Evolutionary conservation across 2,888 invertebrate genomes (phyloP).

Genomic region (Spodoptera picta): DNA sequence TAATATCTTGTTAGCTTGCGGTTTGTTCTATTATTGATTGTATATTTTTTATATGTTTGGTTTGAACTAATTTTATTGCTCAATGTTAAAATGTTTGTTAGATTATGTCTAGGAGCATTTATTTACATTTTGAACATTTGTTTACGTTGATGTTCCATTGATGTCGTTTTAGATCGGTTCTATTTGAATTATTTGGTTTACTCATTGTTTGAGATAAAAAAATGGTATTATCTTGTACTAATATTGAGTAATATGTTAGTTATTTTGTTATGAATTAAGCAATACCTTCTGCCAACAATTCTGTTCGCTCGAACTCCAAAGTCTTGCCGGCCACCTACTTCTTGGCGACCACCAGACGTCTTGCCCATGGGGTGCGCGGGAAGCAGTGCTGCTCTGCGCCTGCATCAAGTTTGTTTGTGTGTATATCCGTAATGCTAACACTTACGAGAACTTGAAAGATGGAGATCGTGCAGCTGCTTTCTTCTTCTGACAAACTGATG

Average conservation of each 20-base stretch:
- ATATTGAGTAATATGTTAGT: background rate
- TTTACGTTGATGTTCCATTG: slow-evolving; percentile 38
- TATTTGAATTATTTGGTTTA: slow-evolving; percentile 39
- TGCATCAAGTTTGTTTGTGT: slow-evolving; percentile 7
- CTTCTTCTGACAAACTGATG: no score
- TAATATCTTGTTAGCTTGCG: slow-evolving; percentile 53
- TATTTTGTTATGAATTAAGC: background rate
- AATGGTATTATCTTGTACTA: slow-evolving; percentile 1
- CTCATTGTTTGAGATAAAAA: slow-evolving; percentile 15
- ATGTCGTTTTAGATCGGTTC: slow-evolving; percentile 32
- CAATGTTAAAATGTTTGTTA: slow-evolving; percentile 51
- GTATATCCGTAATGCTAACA: slow-evolving; percentile 26
- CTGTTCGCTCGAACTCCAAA: slow-evolving; percentile 78
- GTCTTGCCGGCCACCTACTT: slow-evolving; percentile 79
- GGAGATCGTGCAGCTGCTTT: no score
- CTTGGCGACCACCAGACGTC: slow-evolving; percentile 82
- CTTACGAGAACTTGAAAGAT: no score
- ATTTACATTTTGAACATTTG: slow-evolving; percentile 34
- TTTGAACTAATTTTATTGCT: slow-evolving; percentile 47
- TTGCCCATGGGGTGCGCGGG: slow-evolving; percentile 83
- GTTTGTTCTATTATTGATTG: slow-evolving; percentile 40
- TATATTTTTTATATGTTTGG: slow-evolving; percentile 42
- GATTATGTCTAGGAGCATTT: slow-evolving; percentile 41
- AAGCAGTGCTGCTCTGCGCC: slow-evolving; percentile 65
- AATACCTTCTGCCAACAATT: slow-evolving; percentile 79